Evolutionary conservation across 2,888 invertebrate genomes (phyloP), one percentile per base, ranked within the genome.

Genomic region (Lasioglossum calceatum): DNA sequence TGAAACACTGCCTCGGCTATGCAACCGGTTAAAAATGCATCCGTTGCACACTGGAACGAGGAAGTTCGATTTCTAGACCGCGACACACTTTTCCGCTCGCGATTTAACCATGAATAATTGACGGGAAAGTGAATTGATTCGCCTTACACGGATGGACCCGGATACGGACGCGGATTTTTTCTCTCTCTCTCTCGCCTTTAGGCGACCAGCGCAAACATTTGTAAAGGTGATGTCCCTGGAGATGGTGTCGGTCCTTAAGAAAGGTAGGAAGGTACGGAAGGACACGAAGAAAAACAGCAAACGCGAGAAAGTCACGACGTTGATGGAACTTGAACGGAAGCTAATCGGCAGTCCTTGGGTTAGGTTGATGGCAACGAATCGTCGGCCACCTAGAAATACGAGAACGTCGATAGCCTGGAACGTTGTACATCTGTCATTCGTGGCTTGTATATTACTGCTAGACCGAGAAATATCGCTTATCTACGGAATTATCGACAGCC

Each of bases 51-150:
- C 4, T 4, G 44, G 4, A 64, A 4, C 19, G 27, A 44, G 27
- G 27, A 61, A 42, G 58, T n/a, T 85, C 76, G 47, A 54, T 58
- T 50, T 82, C 19, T 36, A n/a, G 47, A n/a, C 50, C 36, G 74
- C 16, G 74, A 58, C 67, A 67, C 58, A 47, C 42, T 81, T 79
- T 72, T 39, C 67, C 71, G 44, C 32, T 58, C 36, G 81, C 82
- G 58, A 72, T 86, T 86, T 84, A 77, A 79, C 73, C 50, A 83
- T 78, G 85, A 87, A 89, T 85, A 88, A 89, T 87, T 89, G 81
- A 83, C 67, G n/a, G 36, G 47, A 71, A 73, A 86, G 79, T 82
- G 79, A 85, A 87, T 85, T 85, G 79, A 76, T 82, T 36, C 79
- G 79, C 36, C 73, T 79, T 77, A 58, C 71, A 39, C n/a, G 81